These are phyloP conservation scores for Microplitis demolitor DNA, from an alignment of 1,140 invertebrate species.

Conservation along the genomic window DNA sequence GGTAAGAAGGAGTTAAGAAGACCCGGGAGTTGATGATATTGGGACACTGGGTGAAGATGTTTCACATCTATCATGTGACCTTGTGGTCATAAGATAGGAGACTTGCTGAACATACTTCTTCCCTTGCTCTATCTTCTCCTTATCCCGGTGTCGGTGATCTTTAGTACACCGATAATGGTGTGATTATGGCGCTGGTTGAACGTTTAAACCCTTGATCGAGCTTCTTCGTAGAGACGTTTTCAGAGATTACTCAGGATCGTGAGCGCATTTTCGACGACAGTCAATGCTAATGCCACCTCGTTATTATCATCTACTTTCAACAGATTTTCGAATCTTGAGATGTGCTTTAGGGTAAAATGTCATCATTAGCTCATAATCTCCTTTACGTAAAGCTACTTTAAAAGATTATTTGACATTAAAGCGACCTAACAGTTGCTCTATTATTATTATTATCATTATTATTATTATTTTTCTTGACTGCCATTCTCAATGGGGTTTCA, in stretches of 20 bases:
- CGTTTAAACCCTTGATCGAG: conserved; percentile 15
- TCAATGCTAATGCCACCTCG: conserved; percentile 2
- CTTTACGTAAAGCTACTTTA: neutral
- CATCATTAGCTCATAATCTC: neutral
- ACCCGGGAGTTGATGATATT: neutral
- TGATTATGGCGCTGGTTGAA: neutral
- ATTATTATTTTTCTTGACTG: neutral
- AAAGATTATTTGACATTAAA: neutral
- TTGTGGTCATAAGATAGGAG: neutral
- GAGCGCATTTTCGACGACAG: neutral
- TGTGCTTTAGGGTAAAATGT: neutral
- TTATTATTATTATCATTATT: neutral
- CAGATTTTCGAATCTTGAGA: neutral
- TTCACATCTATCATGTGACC: neutral
- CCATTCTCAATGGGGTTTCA: no score
- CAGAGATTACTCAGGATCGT: neutral
- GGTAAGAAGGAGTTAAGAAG: neutral
- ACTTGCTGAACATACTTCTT: neutral
- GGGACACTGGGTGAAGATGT: neutral
- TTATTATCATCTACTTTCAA: conserved; percentile 1
- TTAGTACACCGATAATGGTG: neutral
- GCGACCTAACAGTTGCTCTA: neutral
- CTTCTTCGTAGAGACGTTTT: neutral
- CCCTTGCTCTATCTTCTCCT: neutral
- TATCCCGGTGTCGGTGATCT: neutral